Percentiles rank a stretch among this genome's conserved stretches.
Conservation (phyloP, 2,113 vertebrate species). For the Ifrita kowaldi region DNA sequence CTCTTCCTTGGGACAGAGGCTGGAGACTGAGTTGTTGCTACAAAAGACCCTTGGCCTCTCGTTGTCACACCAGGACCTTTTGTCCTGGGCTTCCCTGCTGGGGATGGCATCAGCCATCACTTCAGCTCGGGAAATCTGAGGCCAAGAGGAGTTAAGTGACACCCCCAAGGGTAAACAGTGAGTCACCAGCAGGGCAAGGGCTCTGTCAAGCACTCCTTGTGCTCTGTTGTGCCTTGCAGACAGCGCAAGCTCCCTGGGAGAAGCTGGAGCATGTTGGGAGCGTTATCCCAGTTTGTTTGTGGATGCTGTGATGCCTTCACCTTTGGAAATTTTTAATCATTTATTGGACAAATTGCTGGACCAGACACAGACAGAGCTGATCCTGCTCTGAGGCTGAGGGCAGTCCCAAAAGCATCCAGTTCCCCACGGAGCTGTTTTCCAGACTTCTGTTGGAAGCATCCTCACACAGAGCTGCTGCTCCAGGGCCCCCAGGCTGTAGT, state of each 20-base stretch:
- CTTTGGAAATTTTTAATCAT: background rate
- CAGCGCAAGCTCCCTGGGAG: background rate
- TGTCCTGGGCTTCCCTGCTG: background rate
- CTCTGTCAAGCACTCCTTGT: background rate
- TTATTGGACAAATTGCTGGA: background rate
- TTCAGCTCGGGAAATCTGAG: background rate
- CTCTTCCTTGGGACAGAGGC: background rate
- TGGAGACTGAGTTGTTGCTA: background rate
- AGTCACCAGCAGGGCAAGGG: background rate
- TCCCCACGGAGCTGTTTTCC: background rate
- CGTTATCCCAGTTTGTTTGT: background rate
- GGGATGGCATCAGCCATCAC: background rate
- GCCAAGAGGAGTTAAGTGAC: background rate
- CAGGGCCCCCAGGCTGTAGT: rapidly evolving
- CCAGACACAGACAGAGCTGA: background rate
- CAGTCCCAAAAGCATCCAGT: background rate
- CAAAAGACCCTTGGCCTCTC: background rate
- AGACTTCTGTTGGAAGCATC: background rate
- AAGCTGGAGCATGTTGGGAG: background rate
- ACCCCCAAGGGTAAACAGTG: background rate
- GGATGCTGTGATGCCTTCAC: background rate
- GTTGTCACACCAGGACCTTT: background rate
- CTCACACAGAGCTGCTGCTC: background rate
- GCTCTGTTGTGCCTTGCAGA: background rate
- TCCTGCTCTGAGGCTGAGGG: background rate